These are phyloP conservation scores for Tetramorium parvispinum DNA, from an alignment of 1,140 invertebrate genomes.

Conservation along the genomic window DNA sequence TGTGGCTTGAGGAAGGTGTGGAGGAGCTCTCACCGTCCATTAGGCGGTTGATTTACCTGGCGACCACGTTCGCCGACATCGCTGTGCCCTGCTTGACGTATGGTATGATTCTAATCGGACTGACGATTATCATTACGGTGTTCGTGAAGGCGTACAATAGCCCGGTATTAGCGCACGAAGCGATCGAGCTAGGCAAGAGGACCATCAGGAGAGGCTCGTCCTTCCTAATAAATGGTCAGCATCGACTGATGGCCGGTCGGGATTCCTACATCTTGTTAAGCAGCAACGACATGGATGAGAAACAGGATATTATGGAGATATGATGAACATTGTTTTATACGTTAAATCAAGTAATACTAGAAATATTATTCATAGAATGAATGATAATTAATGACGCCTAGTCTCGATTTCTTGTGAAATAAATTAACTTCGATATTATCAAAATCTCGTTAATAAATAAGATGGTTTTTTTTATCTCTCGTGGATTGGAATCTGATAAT, in stretches of 20 bases:
- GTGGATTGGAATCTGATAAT: neutral
- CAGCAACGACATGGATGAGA: constrained; percentile 73
- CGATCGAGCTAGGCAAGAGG: constrained; percentile 90
- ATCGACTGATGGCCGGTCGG: constrained; percentile 87
- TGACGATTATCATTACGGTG: constrained; percentile 87
- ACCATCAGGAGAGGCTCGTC: constrained; percentile 90
- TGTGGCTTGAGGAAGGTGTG: constrained; percentile 96
- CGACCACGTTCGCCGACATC: constrained; percentile 90
- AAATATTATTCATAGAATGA: neutral
- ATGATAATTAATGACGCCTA: constrained; percentile 40
- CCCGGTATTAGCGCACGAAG: constrained; percentile 90
- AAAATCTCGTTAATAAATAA: neutral
- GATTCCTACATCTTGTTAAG: constrained; percentile 88
- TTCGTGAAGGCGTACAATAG: constrained; percentile 91
- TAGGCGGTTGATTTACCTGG: constrained; percentile 91
- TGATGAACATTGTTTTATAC: neutral
- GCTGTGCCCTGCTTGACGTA: constrained; percentile 90
- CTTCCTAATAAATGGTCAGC: constrained; percentile 90
- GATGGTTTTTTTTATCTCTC: neutral
- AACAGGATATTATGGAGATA: constrained; percentile 25
- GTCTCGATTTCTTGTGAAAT: neutral
- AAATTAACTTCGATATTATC: neutral
- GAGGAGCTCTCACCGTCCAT: constrained; percentile 92
- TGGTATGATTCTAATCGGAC: constrained; percentile 89
- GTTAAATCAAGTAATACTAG: neutral